A percentile compares a stretch with the other conserved stretches of the same genome.
These are phyloP conservation scores for Triplophysa rosa DNA, from an alignment of 2,113 vertebrate species.

Conservation along the genomic window DNA sequence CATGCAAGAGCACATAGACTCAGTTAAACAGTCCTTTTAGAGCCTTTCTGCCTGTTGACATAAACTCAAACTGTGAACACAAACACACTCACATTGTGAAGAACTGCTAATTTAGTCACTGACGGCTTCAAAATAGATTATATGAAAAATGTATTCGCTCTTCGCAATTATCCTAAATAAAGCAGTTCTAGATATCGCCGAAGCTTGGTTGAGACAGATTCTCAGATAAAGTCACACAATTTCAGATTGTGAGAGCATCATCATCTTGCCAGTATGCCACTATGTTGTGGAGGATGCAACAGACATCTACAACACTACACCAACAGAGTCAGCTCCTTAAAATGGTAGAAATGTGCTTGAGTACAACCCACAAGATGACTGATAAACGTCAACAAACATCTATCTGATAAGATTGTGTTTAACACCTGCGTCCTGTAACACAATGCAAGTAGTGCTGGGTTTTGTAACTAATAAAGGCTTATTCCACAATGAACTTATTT, in stretches of 20 bases:
- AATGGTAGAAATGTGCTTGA: not conserved
- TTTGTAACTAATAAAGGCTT: not conserved
- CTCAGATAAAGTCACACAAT: not conserved
- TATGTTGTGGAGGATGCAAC: too few relatives aligned
- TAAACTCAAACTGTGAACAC: constrained; percentile 22
- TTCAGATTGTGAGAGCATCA: not conserved
- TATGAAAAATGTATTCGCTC: not conserved
- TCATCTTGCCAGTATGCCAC: too few relatives aligned
- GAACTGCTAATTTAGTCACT: constrained; percentile 24
- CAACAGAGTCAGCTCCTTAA: too few relatives aligned
- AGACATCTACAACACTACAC: too few relatives aligned
- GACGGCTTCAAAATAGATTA: constrained; percentile 29
- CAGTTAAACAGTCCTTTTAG: constrained; percentile 33
- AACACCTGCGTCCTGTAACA: not conserved
- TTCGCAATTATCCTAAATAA: not conserved
- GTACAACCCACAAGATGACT: not conserved
- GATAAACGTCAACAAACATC: not conserved
- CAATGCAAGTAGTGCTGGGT: not conserved
- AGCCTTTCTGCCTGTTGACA: constrained; percentile 38
- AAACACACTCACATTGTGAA: constrained; percentile 31
- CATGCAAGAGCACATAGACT: constrained; percentile 20
- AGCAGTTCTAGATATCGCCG: not conserved
- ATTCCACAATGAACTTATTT: not conserved
- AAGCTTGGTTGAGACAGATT: not conserved
- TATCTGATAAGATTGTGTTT: not conserved